phyloP scores from a whole-genome alignment of 2,888 invertebrate genomes.

The Trachelus tabidus region DNA sequence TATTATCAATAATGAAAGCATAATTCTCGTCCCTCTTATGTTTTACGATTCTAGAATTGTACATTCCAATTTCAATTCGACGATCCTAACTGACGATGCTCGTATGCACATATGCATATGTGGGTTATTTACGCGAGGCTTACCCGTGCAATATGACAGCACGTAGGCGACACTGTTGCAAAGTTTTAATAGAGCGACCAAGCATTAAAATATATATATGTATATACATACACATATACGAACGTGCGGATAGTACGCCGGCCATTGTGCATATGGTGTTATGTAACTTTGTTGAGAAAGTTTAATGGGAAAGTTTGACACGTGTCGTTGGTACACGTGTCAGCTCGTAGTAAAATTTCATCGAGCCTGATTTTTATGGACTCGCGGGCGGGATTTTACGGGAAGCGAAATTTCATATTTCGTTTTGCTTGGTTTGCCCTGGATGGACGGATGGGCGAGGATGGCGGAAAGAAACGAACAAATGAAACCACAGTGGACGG shows the following conservation, averaged over 20 bases:
- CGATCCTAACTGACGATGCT: neutral
- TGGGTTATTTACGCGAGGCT: neutral
- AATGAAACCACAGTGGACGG: conserved; percentile 21
- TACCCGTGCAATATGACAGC: neutral
- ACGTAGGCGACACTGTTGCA: neutral
- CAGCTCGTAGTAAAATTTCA: neutral
- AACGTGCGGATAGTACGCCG: neutral
- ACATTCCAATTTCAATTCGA: neutral
- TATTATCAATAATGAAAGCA: neutral
- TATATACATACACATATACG: neutral
- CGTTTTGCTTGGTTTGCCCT: neutral
- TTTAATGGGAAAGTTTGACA: neutral
- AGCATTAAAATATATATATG: neutral
- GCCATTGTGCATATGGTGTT: neutral
- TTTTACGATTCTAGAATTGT: neutral
- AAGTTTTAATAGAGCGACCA: neutral
- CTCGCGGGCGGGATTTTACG: neutral
- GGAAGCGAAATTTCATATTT: neutral
- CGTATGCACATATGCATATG: neutral
- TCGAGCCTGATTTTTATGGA: neutral
- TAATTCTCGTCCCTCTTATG: neutral
- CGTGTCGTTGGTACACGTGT: neutral
- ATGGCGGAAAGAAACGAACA: neutral
- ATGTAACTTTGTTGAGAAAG: neutral
- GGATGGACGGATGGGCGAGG: neutral